Conservation (phyloP, 1,140 invertebrate genomes). For the Drosophila virilis region DNA sequence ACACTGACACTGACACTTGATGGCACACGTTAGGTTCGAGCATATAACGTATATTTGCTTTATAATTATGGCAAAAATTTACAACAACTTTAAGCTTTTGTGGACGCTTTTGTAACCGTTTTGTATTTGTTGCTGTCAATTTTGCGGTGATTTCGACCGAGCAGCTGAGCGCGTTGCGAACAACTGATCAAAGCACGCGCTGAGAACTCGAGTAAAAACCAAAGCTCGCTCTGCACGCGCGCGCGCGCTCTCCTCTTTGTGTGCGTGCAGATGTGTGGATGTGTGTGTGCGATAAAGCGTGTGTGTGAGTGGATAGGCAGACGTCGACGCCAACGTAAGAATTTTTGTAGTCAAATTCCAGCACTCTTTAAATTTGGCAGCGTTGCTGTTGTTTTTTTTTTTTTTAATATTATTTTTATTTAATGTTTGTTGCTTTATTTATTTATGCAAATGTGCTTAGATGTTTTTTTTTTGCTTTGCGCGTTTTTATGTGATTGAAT, state of each 20-base stretch:
- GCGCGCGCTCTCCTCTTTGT: constrained; percentile 1
- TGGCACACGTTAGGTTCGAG: constrained; percentile 49
- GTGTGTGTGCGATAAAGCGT: background rate
- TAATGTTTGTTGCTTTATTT: constrained; percentile 73
- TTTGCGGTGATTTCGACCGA: constrained; percentile 65
- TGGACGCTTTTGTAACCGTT: constrained; percentile 10
- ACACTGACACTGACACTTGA: constrained; percentile 27
- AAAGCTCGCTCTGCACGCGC: constrained; percentile 35
- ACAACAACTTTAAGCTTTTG: constrained; percentile 67
- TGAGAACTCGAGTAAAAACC: constrained; percentile 28
- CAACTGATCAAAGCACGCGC: constrained; percentile 64
- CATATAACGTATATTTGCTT: constrained; percentile 36
- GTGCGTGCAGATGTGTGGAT: constrained; percentile 10
- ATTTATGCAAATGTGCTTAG: constrained; percentile 67
- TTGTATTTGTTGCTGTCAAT: constrained; percentile 69
- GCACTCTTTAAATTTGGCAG: constrained; percentile 61
- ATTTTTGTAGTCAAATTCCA: constrained; percentile 70
- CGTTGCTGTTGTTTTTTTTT: constrained; percentile 28
- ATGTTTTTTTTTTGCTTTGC: constrained; percentile 27
- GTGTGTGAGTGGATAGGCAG: constrained; percentile 8
- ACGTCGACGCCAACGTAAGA: constrained; percentile 43
- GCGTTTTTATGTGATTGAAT: constrained; percentile 38
- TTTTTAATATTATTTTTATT: constrained; percentile 7
- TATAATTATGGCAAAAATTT: constrained; percentile 73
- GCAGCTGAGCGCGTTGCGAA: constrained; percentile 70